Evolutionary conservation across 2,888 invertebrate species (phyloP).

Genomic region (Eupithecia centaureata): DNA sequence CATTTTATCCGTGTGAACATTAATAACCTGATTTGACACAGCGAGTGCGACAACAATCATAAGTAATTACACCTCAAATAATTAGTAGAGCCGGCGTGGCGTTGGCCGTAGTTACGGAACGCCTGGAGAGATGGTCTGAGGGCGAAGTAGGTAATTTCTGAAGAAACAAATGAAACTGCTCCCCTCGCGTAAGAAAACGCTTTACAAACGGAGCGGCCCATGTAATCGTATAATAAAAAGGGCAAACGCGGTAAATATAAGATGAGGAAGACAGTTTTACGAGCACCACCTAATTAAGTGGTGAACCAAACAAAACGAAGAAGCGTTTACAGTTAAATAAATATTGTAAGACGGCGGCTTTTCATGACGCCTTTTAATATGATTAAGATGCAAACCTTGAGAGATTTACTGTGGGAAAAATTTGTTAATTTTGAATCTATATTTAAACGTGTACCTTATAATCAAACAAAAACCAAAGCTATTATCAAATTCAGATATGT

Average conservation of each 20-base stretch:
- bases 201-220: slow-evolving; percentile 81
- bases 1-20: slow-evolving; percentile 74
- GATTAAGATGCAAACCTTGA: slow-evolving; percentile 17
- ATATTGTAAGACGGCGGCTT: slow-evolving; percentile 46
- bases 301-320: slow-evolving; percentile 80
- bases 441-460: background rate
- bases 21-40: slow-evolving; percentile 73
- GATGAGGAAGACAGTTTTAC: slow-evolving; percentile 85
- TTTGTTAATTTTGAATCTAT: background rate
- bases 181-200: slow-evolving; percentile 78
- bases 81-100: slow-evolving; percentile 47
- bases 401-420: slow-evolving; percentile 3
- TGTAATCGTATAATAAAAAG: slow-evolving; percentile 85
- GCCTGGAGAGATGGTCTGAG: slow-evolving; percentile 63
- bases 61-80: slow-evolving; percentile 70
- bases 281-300: slow-evolving; percentile 84
- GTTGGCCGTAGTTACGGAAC: slow-evolving; percentile 41
- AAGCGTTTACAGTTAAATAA: slow-evolving; percentile 73
- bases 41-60: slow-evolving; percentile 68
- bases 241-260: slow-evolving; percentile 85
- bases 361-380: slow-evolving; percentile 30
- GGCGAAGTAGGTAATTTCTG: slow-evolving; percentile 77
- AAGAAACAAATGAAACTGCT: slow-evolving; percentile 83
- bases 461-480: slow-evolving; percentile 50
- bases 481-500: slow-evolving; percentile 55